Evolutionary conservation across 37 sponge, comb jelly and placozoan species (phyloP).

Genomic region (Corticium candelabrum): DNA sequence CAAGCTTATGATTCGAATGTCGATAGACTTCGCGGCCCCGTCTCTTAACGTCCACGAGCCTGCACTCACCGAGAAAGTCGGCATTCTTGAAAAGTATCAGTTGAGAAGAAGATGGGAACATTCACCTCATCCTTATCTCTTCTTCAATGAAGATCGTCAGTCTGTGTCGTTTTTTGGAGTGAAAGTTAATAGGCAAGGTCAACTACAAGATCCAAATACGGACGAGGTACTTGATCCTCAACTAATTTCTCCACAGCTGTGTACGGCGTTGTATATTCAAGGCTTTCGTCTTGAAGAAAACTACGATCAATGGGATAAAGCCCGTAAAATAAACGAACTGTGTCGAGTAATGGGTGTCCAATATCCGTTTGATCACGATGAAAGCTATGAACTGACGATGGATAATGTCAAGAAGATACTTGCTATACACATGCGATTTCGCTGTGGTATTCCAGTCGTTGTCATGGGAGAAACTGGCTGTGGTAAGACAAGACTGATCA

Average conservation of each 20-base stretch:
- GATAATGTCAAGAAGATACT: slow-evolving; percentile 74
- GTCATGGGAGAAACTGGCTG: slow-evolving; percentile 56
- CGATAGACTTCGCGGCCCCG: slow-evolving; percentile 3
- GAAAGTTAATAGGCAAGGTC: not conserved
- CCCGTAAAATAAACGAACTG: slow-evolving; percentile 18
- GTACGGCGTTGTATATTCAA: not conserved
- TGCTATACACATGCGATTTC: slow-evolving; percentile 88
- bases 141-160: slow-evolving; percentile 72
- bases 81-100: not conserved
- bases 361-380: slow-evolving; percentile 13
- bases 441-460: slow-evolving; percentile 45
- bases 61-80: not conserved
- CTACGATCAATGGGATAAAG: slow-evolving; percentile 32
- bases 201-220: not conserved
- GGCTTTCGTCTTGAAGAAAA: slow-evolving; percentile 47
- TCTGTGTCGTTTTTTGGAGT: slow-evolving; percentile 90
- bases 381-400: slow-evolving; percentile 52
- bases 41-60: not conserved
- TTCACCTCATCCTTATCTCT: slow-evolving; percentile 86
- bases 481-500: slow-evolving; percentile 40
- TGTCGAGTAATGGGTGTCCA: slow-evolving; percentile 15
- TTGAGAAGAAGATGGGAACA: slow-evolving; percentile 12
- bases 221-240: not conserved
- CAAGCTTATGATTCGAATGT: not conserved
- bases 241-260: not conserved